phyloP scores from a whole-genome alignment of 2,888 invertebrate species.

The Dascillus cervinus region DNA sequence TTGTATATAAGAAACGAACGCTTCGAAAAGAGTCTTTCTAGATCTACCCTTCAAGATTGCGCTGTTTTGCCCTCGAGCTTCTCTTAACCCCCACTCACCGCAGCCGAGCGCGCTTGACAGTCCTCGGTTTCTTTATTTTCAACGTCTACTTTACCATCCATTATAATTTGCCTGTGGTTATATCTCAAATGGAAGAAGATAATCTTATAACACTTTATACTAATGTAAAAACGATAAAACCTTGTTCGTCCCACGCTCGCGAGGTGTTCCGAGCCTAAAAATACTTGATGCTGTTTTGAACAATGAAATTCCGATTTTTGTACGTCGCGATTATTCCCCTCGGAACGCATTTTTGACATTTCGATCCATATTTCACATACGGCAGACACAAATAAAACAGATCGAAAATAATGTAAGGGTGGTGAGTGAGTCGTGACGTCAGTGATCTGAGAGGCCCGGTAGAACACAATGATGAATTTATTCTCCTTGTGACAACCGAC shows the following conservation, averaged over 20 bases:
- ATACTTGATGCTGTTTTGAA: no score
- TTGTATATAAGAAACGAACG: slow-evolving; percentile 44
- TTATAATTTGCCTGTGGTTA: slow-evolving; percentile 25
- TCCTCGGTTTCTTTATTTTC: slow-evolving; percentile 27
- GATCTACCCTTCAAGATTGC: slow-evolving; percentile 46
- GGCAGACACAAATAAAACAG: slow-evolving; percentile 15
- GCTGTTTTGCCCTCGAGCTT: slow-evolving; percentile 33
- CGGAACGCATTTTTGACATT: slow-evolving; percentile 9
- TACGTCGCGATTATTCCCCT: slow-evolving; percentile 3
- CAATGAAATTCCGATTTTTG: no score
- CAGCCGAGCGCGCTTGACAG: slow-evolving; percentile 24
- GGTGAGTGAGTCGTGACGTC: slow-evolving; percentile 20
- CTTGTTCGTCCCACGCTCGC: no score
- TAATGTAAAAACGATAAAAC: no score
- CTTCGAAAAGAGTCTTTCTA: slow-evolving; percentile 43
- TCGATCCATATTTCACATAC: slow-evolving; percentile 15
- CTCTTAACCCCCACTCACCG: slow-evolving; percentile 23
- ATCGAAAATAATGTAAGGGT: slow-evolving; percentile 6
- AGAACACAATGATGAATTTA: slow-evolving; percentile 26
- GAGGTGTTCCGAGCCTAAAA: no score
- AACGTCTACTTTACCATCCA: slow-evolving; percentile 24
- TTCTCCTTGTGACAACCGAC: slow-evolving; percentile 27
- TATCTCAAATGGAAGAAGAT: slow-evolving; percentile 17
- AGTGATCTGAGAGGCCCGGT: slow-evolving; percentile 16
- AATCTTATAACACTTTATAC: slow-evolving; percentile 15